Percentiles rank a stretch among this genome's conserved stretches.
Conservation (phyloP, 2,113 vertebrate genomes). For the Engraulis encrasicolus region DNA sequence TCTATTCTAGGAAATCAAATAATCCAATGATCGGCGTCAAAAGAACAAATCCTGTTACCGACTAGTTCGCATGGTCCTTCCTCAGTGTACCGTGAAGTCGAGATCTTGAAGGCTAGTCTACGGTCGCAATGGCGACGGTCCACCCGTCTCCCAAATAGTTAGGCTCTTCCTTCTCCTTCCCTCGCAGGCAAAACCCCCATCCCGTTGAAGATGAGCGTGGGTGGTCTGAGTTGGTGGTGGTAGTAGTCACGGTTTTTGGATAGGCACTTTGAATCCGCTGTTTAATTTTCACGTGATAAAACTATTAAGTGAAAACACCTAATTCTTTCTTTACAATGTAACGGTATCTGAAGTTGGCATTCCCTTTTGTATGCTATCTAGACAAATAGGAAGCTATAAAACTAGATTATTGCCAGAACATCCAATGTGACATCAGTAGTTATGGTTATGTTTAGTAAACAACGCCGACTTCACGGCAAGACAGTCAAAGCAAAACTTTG, state of each 20-base stretch:
- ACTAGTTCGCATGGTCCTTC: not conserved
- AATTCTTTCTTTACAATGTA: not conserved
- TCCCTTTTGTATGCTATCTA: not conserved
- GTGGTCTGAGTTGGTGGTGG: not conserved
- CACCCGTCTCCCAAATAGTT: conserved; percentile 18
- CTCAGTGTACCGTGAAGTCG: not conserved
- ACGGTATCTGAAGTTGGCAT: not conserved
- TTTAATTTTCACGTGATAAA: not conserved
- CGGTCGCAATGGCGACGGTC: conserved; percentile 18
- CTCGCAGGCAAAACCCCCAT: not conserved
- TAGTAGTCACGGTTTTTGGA: not conserved
- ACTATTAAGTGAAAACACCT: not conserved
- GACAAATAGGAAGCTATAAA: not conserved
- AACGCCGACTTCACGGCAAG: not conserved
- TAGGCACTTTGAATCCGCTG: not conserved
- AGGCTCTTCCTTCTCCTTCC: conserved; percentile 3
- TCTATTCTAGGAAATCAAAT: not conserved
- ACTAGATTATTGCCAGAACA: too few species aligned
- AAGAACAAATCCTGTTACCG: not conserved
- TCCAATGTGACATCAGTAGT: not conserved
- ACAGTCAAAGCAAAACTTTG: not conserved
- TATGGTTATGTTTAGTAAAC: not conserved
- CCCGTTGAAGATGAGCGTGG: not conserved
- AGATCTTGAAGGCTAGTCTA: not conserved
- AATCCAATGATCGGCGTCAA: not conserved